phyloP scores from a whole-genome alignment of 2,113 vertebrate species.

The Mastomys coucha region DNA sequence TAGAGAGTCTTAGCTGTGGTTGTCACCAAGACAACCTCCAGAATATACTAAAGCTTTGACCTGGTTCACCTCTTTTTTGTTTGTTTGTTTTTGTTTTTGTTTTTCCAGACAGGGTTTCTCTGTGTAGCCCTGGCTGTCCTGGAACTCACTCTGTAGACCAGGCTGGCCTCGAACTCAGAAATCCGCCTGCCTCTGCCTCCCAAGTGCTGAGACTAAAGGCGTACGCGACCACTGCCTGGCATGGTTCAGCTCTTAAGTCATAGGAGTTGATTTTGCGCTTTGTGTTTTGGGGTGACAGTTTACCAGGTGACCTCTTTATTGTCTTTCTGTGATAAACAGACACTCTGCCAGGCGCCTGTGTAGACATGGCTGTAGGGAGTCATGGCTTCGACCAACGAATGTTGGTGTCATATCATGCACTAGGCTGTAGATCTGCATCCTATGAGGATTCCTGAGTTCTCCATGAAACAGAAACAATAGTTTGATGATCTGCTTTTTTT shows the following conservation, averaged over 20 bases:
- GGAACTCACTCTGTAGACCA: too few relatives aligned
- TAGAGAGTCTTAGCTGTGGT: constrained; percentile 71
- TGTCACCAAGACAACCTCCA: constrained; percentile 66
- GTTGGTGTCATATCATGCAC: neutral
- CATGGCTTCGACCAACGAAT: neutral
- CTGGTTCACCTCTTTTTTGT: too few relatives aligned
- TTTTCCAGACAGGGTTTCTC: too few relatives aligned
- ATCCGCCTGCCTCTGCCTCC: too few relatives aligned
- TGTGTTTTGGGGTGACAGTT: neutral
- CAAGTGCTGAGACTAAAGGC: too few relatives aligned
- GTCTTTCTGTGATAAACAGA: constrained; percentile 30
- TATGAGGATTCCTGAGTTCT: constrained; percentile 44
- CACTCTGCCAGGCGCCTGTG: neutral
- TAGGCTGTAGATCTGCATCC: constrained; percentile 16
- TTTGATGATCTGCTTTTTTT: constrained; percentile 53
- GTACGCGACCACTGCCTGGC: too few relatives aligned
- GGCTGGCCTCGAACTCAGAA: too few relatives aligned
- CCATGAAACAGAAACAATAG: constrained; percentile 46
- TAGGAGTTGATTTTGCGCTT: constrained; percentile 64
- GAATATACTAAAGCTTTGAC: constrained; percentile 63
- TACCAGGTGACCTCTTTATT: constrained; percentile 59
- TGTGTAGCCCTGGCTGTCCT: too few relatives aligned
- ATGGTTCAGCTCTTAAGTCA: constrained; percentile 62
- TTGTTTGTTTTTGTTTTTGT: too few relatives aligned
- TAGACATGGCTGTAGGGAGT: neutral